These are phyloP conservation scores for Keiferia lycopersicella DNA, from an alignment of 2,888 invertebrate genomes.

Conservation along the genomic window DNA sequence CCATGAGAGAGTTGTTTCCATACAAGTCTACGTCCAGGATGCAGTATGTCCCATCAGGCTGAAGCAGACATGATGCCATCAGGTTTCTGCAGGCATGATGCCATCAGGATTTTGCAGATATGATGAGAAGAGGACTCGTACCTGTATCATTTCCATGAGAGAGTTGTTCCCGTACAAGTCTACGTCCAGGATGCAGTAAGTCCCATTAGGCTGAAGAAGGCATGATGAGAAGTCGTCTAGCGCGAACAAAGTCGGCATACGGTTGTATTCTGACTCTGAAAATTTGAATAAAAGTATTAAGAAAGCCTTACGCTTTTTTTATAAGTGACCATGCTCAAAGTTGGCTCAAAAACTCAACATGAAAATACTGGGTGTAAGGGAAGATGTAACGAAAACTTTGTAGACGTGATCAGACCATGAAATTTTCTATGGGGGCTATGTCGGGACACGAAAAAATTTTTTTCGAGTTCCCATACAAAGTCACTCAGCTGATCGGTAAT, in stretches of 20 bases:
- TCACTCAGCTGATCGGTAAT: no score
- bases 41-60: slow-evolving; percentile 57
- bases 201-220: slow-evolving; percentile 48
- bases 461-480: no score
- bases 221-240: slow-evolving; percentile 63
- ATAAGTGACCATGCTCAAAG: no score
- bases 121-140: slow-evolving; percentile 30
- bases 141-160: slow-evolving; percentile 62
- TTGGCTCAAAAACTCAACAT: no score
- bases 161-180: slow-evolving; percentile 44
- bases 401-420: no score
- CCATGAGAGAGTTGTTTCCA: slow-evolving; percentile 49
- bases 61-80: slow-evolving; percentile 45
- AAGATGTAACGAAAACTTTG: no score
- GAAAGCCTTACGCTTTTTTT: no score
- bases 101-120: slow-evolving; percentile 40
- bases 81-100: no score
- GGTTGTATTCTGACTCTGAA: slow-evolving; percentile 61
- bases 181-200: slow-evolving; percentile 61
- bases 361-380: no score
- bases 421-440: no score
- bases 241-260: slow-evolving; percentile 60
- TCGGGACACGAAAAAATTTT: no score
- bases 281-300: slow-evolving; percentile 25
- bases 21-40: slow-evolving; percentile 55